These are phyloP conservation scores for Serilophus lunatus DNA, from an alignment of 2,113 vertebrate species.

Conservation along the genomic window DNA sequence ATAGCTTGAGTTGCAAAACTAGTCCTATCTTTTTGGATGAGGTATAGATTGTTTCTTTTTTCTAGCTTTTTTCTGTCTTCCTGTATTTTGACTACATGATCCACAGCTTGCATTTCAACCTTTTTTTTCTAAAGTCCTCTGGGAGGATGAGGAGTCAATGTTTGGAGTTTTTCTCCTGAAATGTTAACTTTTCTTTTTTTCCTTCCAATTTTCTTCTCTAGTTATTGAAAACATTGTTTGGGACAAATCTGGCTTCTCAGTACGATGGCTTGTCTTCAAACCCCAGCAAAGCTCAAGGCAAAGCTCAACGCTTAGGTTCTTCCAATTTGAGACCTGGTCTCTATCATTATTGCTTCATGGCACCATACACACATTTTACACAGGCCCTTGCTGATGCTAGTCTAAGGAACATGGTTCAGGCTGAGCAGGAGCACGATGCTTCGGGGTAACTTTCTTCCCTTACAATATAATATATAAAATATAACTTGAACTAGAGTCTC, in stretches of 20 bases:
- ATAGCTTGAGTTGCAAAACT: not conserved
- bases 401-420: slow-evolving; percentile 94
- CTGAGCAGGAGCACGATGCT: slow-evolving; percentile 89
- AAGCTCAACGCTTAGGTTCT: slow-evolving; percentile 90
- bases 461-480: not conserved
- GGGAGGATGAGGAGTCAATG: not conserved
- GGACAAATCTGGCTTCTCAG: slow-evolving; percentile 95
- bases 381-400: slow-evolving; percentile 96
- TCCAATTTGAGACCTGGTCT: slow-evolving; percentile 89
- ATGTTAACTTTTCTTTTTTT: not conserved
- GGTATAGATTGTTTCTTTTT: not conserved
- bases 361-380: slow-evolving; percentile 96
- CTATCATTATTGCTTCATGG: slow-evolving; percentile 99
- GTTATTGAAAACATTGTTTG: slow-evolving; percentile 95
- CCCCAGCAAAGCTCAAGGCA: slow-evolving; percentile 87
- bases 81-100: not conserved
- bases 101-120: not conserved
- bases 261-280: slow-evolving; percentile 85
- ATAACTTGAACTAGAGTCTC: not conserved
- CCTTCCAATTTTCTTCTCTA: slow-evolving; percentile 32
- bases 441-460: slow-evolving; percentile 81
- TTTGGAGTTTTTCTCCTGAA: not conserved
- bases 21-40: not conserved
- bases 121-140: not conserved
- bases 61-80: not conserved